A percentile compares a stretch with the other conserved stretches of the same genome.
Evolutionary conservation across 2,888 invertebrate species (phyloP).

Genomic region (Eupithecia pulchellata): DNA sequence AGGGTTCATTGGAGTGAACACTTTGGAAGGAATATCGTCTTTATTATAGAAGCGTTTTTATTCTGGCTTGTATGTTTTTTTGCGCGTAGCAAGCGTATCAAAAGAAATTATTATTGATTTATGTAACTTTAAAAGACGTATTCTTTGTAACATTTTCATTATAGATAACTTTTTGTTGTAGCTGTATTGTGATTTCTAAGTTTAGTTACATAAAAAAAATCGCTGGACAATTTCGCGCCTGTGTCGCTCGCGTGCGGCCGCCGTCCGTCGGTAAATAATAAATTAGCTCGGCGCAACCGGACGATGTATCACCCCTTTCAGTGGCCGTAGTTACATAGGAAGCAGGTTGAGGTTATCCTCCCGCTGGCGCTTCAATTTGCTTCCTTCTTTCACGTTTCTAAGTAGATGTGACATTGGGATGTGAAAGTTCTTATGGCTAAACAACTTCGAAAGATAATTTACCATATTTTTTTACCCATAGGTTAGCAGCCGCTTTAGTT

Average conservation of each 20-base stretch:
- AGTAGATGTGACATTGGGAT: too few relatives aligned
- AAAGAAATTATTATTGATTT: too few relatives aligned
- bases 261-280: constrained; percentile 51
- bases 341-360: constrained; percentile 8
- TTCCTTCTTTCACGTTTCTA: not conserved
- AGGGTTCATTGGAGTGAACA: not conserved
- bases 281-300: constrained; percentile 49
- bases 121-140: not conserved
- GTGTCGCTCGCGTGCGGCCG: constrained; percentile 46
- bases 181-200: constrained; percentile 7
- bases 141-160: too few relatives aligned
- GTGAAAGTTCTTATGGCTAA: too few relatives aligned
- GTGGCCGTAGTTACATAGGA: constrained; percentile 31
- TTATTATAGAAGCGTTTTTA: not conserved
- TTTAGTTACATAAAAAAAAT: constrained; percentile 19
- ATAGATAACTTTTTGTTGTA: not conserved
- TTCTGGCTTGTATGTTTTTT: not conserved
- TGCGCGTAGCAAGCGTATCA: too few relatives aligned
- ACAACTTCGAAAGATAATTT: too few relatives aligned
- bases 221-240: constrained; percentile 34
- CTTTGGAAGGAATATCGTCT: not conserved
- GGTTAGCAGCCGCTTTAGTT: too few relatives aligned
- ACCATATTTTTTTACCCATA: too few relatives aligned
- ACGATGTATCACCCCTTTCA: constrained; percentile 39
- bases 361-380: not conserved